phyloP scores from a whole-genome alignment of 2,888 invertebrate genomes.

The Melinaea menophilus region DNA sequence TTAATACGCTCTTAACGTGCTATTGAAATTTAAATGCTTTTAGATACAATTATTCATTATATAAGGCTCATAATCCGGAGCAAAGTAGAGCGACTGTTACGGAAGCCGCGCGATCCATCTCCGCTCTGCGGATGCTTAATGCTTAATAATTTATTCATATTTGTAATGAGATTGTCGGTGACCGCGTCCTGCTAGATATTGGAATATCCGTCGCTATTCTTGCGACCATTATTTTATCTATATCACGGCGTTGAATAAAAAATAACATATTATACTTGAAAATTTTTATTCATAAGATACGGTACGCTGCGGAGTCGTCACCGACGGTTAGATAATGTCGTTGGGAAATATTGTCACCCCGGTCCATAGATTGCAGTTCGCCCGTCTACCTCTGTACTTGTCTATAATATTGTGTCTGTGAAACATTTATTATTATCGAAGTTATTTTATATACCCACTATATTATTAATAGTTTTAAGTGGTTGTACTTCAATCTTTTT shows the following conservation, averaged over 20 bases:
- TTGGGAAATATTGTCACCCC: slow-evolving; percentile 74
- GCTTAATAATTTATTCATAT: slow-evolving; percentile 75
- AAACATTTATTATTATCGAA: background rate
- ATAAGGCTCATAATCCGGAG: slow-evolving; percentile 53
- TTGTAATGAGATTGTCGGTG: slow-evolving; percentile 74
- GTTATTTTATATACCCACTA: too few relatives aligned
- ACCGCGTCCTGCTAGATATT: slow-evolving; percentile 49
- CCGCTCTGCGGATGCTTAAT: slow-evolving; percentile 63
- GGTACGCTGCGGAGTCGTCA: slow-evolving; percentile 62
- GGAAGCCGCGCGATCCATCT: slow-evolving; percentile 58
- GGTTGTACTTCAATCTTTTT: too few relatives aligned
- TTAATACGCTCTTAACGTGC: background rate
- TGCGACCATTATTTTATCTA: slow-evolving; percentile 52
- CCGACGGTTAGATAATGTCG: slow-evolving; percentile 73
- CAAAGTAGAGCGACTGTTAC: slow-evolving; percentile 69
- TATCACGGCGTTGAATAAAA: slow-evolving; percentile 35
- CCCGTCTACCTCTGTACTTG: slow-evolving; percentile 21
- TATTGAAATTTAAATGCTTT: slow-evolving; percentile 60
- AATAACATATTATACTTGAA: slow-evolving; percentile 54
- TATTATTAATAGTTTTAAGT: too few relatives aligned
- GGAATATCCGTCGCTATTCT: slow-evolving; percentile 61
- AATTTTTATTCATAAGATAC: slow-evolving; percentile 69
- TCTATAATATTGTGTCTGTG: background rate
- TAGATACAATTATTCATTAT: slow-evolving; percentile 72
- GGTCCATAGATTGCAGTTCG: slow-evolving; percentile 58